Evolutionary conservation across 2,113 vertebrate species (phyloP), one percentile per base, ranked within the genome.

Genomic region (Labeo rohita): DNA sequence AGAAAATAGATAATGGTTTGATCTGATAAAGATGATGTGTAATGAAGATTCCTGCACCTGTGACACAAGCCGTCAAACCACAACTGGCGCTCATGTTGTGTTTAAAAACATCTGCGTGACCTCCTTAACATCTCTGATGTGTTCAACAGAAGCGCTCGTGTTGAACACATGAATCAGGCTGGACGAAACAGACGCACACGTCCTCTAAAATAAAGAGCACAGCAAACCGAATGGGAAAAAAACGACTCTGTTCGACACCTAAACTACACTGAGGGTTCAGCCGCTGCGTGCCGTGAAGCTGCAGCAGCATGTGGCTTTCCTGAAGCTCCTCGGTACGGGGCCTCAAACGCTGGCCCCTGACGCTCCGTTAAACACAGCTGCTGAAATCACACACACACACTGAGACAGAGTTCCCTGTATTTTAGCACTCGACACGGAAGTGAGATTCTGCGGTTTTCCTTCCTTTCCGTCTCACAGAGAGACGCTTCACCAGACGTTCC

Each of bases 131-230:
- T 45, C 76, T 68, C 18, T 36, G 21, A 74, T 36, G 34, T 50
- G 36, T 36, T 54, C 85, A 92, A 91, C 92, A 91, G 90, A 84
- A 91, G 89, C 89, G 90, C 88, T 77, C 91, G 89, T 73, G 47
- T 49, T 10, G 88, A 72, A 15, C 76, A 86, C 93, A 92, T 93
- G 94, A 93, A 95, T 94, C 93, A 94, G 91, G n/a, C 8, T 2
- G 61, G 61, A 65, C 88, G 3, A 39, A 39, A 39, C 39, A 39
- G 86, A 87, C 91, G 93, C 93, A 92, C 89, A 91, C 91, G 8
- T 23, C 3, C 61, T 63, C 61, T 63, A 1, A 12, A 28, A 28
- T 4, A 18, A 18, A 56, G 15, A 56, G 54, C 59, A 9, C 18
- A 8, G 56, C 18, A 59, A 59, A 9, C 56, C 56, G 23, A 21